phyloP scores from a whole-genome alignment of 2,797 vertebrate genomes.

The Syngnathus acus region DNA sequence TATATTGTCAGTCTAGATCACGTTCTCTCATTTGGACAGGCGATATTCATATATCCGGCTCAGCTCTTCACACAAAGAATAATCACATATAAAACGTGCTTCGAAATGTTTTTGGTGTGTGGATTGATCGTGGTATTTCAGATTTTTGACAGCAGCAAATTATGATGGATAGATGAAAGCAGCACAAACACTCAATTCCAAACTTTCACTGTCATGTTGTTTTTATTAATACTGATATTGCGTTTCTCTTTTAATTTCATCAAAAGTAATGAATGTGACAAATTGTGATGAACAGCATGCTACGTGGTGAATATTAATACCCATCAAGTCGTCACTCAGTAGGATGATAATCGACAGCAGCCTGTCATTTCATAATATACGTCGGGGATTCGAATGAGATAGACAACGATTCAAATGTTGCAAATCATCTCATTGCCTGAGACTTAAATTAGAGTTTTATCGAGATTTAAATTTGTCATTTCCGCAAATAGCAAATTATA shows the following conservation, averaged over 20 bases:
- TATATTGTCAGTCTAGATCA: constrained; percentile 7
- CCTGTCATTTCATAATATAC: constrained; percentile 44
- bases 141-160: constrained; percentile 47
- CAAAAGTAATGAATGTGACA: constrained; percentile 47
- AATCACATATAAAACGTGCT: constrained; percentile 50
- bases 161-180: constrained; percentile 49
- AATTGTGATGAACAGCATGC: constrained; percentile 43
- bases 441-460: constrained; percentile 30
- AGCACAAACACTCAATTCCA: constrained; percentile 19
- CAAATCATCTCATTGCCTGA: constrained; percentile 35
- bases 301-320: constrained; percentile 30
- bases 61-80: constrained; percentile 42
- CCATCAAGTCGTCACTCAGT: constrained; percentile 16
- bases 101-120: constrained; percentile 51
- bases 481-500: constrained; percentile 32
- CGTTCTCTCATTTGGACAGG: constrained; percentile 37
- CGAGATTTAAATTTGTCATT: constrained; percentile 44
- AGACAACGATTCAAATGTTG: constrained; percentile 40
- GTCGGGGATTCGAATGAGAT: constrained; percentile 34
- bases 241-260: constrained; percentile 38
- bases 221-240: constrained; percentile 25
- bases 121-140: constrained; percentile 42
- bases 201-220: constrained; percentile 27
- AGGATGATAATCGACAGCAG: constrained; percentile 50
- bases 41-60: constrained; percentile 40